Percentiles rank a stretch among this genome's conserved stretches.
These are phyloP conservation scores for Magallana gigas DNA, from an alignment of 1,140 invertebrate species.

Conservation along the genomic window DNA sequence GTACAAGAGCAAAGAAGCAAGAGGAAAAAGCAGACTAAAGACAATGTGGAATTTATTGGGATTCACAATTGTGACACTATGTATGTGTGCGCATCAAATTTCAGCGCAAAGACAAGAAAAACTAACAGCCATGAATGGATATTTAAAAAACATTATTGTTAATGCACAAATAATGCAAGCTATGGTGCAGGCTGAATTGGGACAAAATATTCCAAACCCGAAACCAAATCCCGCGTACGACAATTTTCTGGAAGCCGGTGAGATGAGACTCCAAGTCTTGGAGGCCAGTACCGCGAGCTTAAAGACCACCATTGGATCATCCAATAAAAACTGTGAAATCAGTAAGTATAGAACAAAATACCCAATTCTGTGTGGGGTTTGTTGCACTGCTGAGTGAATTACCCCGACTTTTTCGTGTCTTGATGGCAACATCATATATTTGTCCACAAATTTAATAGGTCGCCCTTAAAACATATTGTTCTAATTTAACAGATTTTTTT, in stretches of 20 bases:
- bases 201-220: conserved; percentile 1
- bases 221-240: background rate
- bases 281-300: background rate
- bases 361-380: background rate
- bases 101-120: background rate
- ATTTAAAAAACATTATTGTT: background rate
- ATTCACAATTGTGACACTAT: conserved; percentile 6
- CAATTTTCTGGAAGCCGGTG: background rate
- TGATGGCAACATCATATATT: background rate
- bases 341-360: background rate
- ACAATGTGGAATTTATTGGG: conserved; percentile 18
- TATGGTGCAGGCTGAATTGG: background rate
- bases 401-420: background rate
- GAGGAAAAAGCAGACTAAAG: background rate
- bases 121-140: background rate
- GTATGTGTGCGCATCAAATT: background rate
- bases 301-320: background rate
- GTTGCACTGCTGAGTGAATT: background rate
- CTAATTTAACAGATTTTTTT: background rate
- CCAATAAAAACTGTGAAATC: background rate
- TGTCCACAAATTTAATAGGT: background rate
- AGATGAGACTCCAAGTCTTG: background rate
- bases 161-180: conserved; percentile 13
- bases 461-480: background rate
- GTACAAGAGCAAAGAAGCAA: background rate